These are phyloP conservation scores for Periparus ater DNA, from an alignment of 2,797 vertebrate genomes.

Conservation along the genomic window DNA sequence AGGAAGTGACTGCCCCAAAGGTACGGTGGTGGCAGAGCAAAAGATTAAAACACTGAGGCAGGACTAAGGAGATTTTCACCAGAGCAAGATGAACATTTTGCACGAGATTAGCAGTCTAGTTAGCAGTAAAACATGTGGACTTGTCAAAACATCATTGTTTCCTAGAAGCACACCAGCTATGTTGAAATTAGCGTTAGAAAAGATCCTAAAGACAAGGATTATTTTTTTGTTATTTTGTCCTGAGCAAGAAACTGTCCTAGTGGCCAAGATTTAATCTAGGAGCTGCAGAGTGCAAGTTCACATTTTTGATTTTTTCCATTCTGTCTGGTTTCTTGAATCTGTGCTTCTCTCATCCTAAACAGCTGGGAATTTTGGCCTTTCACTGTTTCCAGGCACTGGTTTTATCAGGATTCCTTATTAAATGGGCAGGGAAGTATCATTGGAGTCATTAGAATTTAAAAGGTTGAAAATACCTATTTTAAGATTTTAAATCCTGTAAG, in stretches of 20 bases:
- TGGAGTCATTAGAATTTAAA: neutral
- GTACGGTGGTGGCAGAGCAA: neutral
- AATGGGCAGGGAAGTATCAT: neutral
- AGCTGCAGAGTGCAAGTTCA: neutral
- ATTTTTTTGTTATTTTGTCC: neutral
- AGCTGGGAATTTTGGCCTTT: neutral
- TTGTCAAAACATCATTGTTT: neutral
- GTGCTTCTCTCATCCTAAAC: neutral
- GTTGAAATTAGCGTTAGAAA: neutral
- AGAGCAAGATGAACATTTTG: neutral
- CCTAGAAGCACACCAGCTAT: neutral
- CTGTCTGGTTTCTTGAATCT: neutral
- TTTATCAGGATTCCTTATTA: neutral
- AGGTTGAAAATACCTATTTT: neutral
- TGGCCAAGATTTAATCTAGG: neutral
- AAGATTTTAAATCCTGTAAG: neutral
- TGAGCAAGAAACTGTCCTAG: neutral
- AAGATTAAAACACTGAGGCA: neutral
- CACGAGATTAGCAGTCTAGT: neutral
- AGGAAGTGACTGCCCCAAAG: neutral
- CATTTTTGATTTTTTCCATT: neutral
- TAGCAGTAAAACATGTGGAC: neutral
- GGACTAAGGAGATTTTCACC: neutral
- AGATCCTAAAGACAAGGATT: neutral
- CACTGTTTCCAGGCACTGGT: neutral